Conservation (phyloP, 2,797 vertebrate species). For the Poecilia wingei region DNA sequence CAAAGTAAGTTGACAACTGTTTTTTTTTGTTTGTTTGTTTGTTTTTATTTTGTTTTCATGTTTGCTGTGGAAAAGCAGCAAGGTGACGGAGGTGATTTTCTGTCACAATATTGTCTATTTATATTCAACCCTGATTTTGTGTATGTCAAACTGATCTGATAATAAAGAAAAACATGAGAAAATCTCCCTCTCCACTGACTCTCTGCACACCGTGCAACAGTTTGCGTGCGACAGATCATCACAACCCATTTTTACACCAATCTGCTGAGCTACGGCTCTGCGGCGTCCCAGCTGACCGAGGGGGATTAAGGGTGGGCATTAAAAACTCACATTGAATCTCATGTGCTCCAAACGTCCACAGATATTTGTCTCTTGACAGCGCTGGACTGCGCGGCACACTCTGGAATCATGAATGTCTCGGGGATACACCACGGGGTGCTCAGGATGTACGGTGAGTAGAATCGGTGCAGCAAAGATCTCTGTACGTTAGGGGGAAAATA, state of each 20-base stretch:
- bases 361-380: slow-evolving; percentile 20
- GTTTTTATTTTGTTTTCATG: neutral
- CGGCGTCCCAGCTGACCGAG: slow-evolving; percentile 56
- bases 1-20: neutral
- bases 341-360: slow-evolving; percentile 50
- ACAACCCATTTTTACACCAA: slow-evolving; percentile 40
- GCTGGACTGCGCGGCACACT: neutral
- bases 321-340: slow-evolving; percentile 70
- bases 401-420: slow-evolving; percentile 56
- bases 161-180: slow-evolving; percentile 27
- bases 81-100: neutral
- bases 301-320: slow-evolving; percentile 70
- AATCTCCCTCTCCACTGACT: slow-evolving; percentile 6
- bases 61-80: neutral
- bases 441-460: slow-evolving; percentile 67
- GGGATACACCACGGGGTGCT: slow-evolving; percentile 66
- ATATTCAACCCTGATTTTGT: neutral
- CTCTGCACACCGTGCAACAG: slow-evolving; percentile 8
- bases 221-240: slow-evolving; percentile 35
- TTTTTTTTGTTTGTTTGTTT: neutral
- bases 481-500: neutral
- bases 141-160: slow-evolving; percentile 26
- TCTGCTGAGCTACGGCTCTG: slow-evolving; percentile 40
- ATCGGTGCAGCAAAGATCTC: neutral
- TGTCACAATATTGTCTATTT: neutral